These are phyloP conservation scores for Taeniopygia guttata DNA, from an alignment of 2,797 vertebrate species.

Conservation along the genomic window DNA sequence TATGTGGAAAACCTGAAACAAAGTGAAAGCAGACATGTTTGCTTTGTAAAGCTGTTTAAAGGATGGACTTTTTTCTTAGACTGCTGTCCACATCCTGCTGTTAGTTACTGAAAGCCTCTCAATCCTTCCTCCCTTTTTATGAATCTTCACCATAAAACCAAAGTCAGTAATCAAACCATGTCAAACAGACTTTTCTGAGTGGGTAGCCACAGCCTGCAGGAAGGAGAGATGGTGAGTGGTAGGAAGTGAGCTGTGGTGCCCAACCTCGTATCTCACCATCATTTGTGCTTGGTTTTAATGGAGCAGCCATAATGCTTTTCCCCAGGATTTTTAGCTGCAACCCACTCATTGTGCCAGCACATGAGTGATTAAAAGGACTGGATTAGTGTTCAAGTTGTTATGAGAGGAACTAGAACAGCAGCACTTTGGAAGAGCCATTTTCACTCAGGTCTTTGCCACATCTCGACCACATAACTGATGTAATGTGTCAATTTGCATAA, in stretches of 20 bases:
- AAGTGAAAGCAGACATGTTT: not conserved
- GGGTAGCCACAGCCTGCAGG: not conserved
- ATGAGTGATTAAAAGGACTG: not conserved
- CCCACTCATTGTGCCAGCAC: not conserved
- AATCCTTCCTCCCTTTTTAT: not conserved
- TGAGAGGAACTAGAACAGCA: not conserved
- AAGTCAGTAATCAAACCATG: not conserved
- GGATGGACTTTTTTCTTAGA: not conserved
- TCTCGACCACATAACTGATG: not conserved
- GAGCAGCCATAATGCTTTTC: not conserved
- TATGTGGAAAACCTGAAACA: not conserved
- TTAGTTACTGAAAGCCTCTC: not conserved
- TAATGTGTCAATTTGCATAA: not conserved
- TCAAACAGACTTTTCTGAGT: not conserved
- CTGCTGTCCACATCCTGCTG: not conserved
- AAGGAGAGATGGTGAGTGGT: not conserved
- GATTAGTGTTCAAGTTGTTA: not conserved
- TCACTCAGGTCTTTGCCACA: not conserved
- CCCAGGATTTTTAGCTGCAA: not conserved
- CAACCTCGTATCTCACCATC: accelerated
- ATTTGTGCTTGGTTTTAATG: not conserved
- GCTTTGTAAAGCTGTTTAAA: not conserved
- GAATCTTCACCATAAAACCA: not conserved
- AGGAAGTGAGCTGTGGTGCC: not conserved
- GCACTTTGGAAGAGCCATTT: not conserved